Evolutionary conservation across 2,888 invertebrate genomes (phyloP), one percentile per base, ranked within the genome.

Genomic region (Brassicogethes aeneus): DNA sequence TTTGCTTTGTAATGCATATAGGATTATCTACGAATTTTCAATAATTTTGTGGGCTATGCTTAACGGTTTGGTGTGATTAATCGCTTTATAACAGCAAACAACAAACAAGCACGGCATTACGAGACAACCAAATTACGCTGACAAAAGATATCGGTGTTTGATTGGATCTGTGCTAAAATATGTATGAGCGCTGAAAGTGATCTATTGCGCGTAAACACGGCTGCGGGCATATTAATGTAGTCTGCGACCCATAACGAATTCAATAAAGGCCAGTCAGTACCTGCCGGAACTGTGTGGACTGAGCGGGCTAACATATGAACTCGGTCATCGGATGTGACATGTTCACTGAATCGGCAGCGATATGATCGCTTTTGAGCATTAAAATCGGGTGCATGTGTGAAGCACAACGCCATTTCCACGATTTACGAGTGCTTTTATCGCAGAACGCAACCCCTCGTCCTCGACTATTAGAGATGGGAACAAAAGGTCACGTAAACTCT

Each of bases 371-470:
- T 55, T 49, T 41, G 50, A 49, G 57, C 54, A 55, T 58, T 57
- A 60, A 60, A 60, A 60, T 60, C 59, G 57, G 57, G 58, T 56
- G 59, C 58, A 58, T 58, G 57, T 53, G 59, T 59, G 57, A 60
- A 59, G 58, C 60, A 62, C 60, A 61, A 59, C 59, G 56, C 57
- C 57, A 56, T 52, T 47, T 45, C 47, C 45, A 52, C 59, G 62
- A 64, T 64, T 64, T 64, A 64, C 62, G 60, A 55, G 46, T 55
- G 62, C 62, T 64, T 64, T 64, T 64, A 64, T 64, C 62, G 57
- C n/a, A 23, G 59, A 54, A 56, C 53, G 53, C 54, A 50, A 55
- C 56, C 59, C 58, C 60, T 61, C 23, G n/a, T n/a, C 60, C 58
- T 60, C 61, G 62, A 62, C 62, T 60, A 23, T 23, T 5, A 7